Conservation (phyloP, 2,888 invertebrate genomes). For the Dryadula phaetusa region DNA sequence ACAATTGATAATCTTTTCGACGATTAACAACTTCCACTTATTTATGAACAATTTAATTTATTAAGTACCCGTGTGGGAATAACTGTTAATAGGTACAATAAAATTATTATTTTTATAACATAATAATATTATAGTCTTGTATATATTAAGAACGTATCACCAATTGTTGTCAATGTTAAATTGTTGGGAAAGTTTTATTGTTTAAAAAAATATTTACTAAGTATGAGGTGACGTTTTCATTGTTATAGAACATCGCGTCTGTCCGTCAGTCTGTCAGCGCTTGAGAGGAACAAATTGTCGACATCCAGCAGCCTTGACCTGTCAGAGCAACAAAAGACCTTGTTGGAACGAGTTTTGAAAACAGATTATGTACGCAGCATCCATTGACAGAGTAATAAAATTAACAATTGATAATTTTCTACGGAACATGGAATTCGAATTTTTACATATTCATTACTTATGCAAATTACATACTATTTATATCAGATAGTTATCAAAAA, state of each 20-base stretch:
- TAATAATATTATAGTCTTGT: neutral
- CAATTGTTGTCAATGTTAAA: neutral
- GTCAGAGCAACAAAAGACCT: constrained; percentile 48
- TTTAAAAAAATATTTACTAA: constrained; percentile 25
- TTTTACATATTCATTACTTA: neutral
- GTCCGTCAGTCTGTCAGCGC: constrained; percentile 48
- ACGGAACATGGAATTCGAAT: neutral
- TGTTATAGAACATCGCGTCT: constrained; percentile 45
- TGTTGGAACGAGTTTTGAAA: constrained; percentile 42
- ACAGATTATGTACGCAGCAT: constrained; percentile 34
- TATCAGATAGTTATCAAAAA: neutral
- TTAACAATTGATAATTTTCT: constrained; percentile 29
- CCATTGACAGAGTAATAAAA: constrained; percentile 40
- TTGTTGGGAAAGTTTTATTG: neutral
- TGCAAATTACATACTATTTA: neutral
- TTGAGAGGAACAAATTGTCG: constrained; percentile 52
- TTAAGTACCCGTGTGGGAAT: neutral
- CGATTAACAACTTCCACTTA: neutral
- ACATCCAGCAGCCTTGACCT: constrained; percentile 53
- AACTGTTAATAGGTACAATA: neutral
- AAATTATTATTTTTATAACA: neutral
- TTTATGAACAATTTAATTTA: neutral
- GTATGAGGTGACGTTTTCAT: constrained; percentile 37
- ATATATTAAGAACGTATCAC: neutral
- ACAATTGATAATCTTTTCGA: neutral